phyloP scores from a whole-genome alignment of 2,888 invertebrate genomes.

The Pristionchus entomophagus region DNA sequence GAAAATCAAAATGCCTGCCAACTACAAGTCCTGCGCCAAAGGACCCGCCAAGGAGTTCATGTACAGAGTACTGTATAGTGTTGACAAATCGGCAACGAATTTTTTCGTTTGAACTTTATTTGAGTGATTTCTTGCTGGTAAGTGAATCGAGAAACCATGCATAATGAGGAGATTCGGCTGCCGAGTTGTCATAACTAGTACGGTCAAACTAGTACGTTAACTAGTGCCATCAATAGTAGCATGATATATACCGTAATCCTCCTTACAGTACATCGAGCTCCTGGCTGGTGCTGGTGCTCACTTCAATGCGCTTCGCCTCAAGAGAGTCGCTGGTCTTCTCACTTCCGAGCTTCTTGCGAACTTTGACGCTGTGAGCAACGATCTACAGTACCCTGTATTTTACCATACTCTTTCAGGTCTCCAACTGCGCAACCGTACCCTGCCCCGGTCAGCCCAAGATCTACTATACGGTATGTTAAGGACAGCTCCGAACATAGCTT shows the following conservation, averaged over 20 bases:
- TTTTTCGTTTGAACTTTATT: no score
- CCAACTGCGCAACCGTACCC: not conserved
- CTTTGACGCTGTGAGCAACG: not conserved
- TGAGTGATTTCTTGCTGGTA: no score
- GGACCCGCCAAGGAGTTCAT: not conserved
- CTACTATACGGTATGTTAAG: no score
- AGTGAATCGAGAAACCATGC: no score
- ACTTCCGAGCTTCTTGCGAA: not conserved
- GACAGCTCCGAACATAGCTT: no score
- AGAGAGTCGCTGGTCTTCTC: not conserved
- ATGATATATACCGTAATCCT: not conserved
- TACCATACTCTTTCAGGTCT: not conserved
- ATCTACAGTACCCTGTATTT: not conserved
- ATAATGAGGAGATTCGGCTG: no score
- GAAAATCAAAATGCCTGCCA: not conserved
- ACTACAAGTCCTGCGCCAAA: not conserved
- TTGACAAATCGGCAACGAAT: not conserved
- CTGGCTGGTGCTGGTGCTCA: not conserved
- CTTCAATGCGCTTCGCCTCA: not conserved
- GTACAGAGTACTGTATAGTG: not conserved
- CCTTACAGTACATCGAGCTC: slow-evolving; percentile 3
- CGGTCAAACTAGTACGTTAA: no score
- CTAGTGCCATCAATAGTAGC: no score
- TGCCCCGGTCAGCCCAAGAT: not conserved
- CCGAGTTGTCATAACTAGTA: no score